Conservation (phyloP, 2,113 vertebrate species). For the Labrus mixtus region DNA sequence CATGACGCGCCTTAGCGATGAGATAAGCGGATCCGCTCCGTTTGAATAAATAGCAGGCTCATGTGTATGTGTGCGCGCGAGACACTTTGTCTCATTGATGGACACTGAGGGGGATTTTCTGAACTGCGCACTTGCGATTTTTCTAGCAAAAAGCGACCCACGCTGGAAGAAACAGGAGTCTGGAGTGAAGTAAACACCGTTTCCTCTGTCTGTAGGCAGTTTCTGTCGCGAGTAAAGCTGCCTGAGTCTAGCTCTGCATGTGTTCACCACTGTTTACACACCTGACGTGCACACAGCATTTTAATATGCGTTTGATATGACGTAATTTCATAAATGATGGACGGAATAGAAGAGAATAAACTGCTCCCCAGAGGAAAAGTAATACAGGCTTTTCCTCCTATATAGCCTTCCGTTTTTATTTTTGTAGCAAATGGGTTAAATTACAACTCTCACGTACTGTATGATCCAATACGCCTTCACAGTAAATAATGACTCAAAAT, state of each 20-base stretch:
- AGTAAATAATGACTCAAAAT: too few relatives aligned
- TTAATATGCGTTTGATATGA: neutral
- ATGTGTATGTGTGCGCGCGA: neutral
- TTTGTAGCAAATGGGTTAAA: too few relatives aligned
- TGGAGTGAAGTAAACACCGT: neutral
- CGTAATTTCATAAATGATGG: constrained; percentile 7
- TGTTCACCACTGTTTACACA: constrained; percentile 24
- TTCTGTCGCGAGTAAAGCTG: neutral
- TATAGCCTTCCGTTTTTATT: too few relatives aligned
- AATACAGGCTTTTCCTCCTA: too few relatives aligned
- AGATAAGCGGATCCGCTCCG: constrained; percentile 61
- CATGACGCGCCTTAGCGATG: constrained; percentile 69
- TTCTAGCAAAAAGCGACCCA: constrained; percentile 25
- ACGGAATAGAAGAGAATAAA: neutral
- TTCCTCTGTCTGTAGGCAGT: constrained; percentile 4
- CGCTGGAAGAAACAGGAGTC: neutral
- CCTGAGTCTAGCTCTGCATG: neutral
- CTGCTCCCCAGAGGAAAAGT: too few relatives aligned
- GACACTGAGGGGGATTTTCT: constrained; percentile 24
- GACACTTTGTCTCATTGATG: constrained; percentile 2
- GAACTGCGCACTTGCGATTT: constrained; percentile 55
- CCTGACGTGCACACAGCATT: constrained; percentile 35
- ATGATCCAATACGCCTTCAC: too few relatives aligned
- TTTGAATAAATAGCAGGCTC: constrained; percentile 31
- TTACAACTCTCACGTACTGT: too few relatives aligned